Base-by-base conservation (phyloP, 2,113 vertebrate species). In the Labeo rohita region DNA sequence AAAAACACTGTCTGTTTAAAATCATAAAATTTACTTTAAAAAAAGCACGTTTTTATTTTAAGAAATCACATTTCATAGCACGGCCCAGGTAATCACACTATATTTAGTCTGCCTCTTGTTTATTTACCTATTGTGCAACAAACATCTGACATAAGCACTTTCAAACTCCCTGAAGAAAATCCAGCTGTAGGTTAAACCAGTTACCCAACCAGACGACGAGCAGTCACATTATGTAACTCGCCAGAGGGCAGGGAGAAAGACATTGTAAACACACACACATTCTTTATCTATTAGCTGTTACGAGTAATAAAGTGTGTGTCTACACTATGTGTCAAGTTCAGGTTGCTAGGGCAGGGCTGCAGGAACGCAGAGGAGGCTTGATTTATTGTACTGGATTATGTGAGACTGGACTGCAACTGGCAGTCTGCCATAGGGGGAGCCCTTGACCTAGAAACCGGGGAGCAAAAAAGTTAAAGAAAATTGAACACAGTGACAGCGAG, bases 361-460 rank as follows among this genome's bases (percentile, higher is more conserved):
- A 91, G 90, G 88, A 92, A 93, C 94, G 95, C 91, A 93, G 89
- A 94, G 90, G 92, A 93, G 93, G 94, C 91, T 92, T 94, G 93
- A 95, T 95, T 96, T 94, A 91, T 95, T 94, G 94, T 91, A 45
- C 90, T 92, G 92, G 90, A 92, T 95, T 93, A 92, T 92, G 90
- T 89, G 93, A 95, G 92, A 91, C 89, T 90, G 86, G 92, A 89
- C 92, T 91, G 92, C 91, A 93, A 86, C 91, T 95, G 94, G 94
- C 92, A 84, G 73, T 68, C 56, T n/a, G 93, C 94, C 94, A 94
- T 68, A 92, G 91, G 91, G 92, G 93, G 91, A 94, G 92, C 94
- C 94, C 93, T 95, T 96, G 95, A 95, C 95, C 94, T 92, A 94
- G 91, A 96, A 94, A 92, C 93, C 85, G 94, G 92, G 89, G 28